These are phyloP conservation scores for Bradypodion pumilum DNA, from an alignment of 2,797 vertebrate species.

Conservation along the genomic window DNA sequence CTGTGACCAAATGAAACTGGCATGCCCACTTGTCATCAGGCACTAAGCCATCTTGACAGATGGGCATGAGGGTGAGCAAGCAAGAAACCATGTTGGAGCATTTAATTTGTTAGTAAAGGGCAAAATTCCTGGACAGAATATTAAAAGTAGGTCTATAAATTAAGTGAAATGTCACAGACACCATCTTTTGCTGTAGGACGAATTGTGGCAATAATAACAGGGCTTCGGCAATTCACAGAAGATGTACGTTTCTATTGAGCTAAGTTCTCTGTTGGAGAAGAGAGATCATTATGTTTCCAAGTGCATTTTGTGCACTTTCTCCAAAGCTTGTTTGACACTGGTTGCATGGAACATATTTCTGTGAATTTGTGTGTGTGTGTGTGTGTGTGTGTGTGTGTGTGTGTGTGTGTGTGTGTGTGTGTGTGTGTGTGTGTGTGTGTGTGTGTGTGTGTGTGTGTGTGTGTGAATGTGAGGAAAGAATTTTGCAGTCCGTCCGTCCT, in stretches of 20 bases:
- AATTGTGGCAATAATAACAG: conserved; percentile 70
- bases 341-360: background rate
- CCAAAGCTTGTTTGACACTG: background rate
- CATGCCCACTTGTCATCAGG: conserved; percentile 69
- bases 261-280: background rate
- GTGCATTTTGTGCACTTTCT: background rate
- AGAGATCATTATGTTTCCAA: background rate
- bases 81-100: conserved; percentile 75
- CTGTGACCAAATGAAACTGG: conserved; percentile 75
- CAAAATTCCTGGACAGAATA: conserved; percentile 72
- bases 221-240: conserved; percentile 44
- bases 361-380: background rate
- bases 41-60: conserved; percentile 77
- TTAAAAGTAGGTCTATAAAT: conserved; percentile 67
- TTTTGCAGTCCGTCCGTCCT: background rate
- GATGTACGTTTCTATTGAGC: background rate
- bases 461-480: background rate
- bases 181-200: conserved; percentile 52
- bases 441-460: background rate
- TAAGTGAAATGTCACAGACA: conserved; percentile 55
- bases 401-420: background rate
- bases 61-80: conserved; percentile 73
- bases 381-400: background rate
- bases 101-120: conserved; percentile 78
- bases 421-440: background rate